Evolutionary conservation across 1,140 invertebrate genomes (phyloP).

Genomic region (Leptestheria dahalacensis): DNA sequence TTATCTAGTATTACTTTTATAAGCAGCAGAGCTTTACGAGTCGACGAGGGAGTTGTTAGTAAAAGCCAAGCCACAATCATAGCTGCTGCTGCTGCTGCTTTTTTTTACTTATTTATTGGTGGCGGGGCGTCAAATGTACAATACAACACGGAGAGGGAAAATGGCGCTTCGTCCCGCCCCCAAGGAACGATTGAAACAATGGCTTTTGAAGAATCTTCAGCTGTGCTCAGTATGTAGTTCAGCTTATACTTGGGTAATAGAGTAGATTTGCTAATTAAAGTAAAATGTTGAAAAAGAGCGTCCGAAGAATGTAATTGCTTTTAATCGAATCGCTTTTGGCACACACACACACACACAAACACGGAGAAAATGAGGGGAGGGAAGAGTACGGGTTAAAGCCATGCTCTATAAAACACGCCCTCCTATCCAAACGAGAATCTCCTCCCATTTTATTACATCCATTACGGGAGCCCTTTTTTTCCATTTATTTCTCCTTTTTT

Average conservation of each 20-base stretch:
- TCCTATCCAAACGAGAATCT: background rate
- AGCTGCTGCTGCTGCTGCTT: too few species aligned
- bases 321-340: background rate
- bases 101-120: too few species aligned
- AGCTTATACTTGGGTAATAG: too few species aligned
- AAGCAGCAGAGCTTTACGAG: background rate
- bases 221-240: background rate
- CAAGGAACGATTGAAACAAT: background rate
- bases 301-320: background rate
- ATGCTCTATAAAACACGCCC: background rate
- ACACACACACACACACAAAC: background rate
- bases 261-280: too few species aligned
- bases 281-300: too few species aligned
- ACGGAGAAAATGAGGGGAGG: too few species aligned
- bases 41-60: background rate
- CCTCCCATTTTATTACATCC: background rate
- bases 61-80: background rate
- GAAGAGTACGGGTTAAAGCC: too few species aligned
- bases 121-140: too few species aligned
- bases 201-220: background rate
- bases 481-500: background rate
- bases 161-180: too few species aligned
- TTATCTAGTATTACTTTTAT: background rate
- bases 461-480: background rate
- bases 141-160: too few species aligned